Base-by-base conservation (phyloP, 2,113 vertebrate genomes). In the Platycercus adscitus region DNA sequence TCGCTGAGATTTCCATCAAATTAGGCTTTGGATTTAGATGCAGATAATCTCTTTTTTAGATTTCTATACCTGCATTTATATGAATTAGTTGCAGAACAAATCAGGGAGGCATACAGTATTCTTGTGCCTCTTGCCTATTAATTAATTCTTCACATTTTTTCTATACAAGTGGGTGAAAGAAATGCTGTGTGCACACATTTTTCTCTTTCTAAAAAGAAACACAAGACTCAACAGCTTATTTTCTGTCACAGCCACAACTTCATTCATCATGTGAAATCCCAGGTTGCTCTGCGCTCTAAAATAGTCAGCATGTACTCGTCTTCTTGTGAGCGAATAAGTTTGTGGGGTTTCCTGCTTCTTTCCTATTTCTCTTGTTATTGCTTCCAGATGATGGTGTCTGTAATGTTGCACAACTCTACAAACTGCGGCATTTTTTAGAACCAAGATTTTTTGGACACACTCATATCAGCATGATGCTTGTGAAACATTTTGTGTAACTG, bases 41-140 rank as follows among this genome's bases (percentile, higher is more conserved):
- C 12, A 29, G 15, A 35, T 50, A 12, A 76, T 28, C 49, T 28
- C 25, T 13, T 35, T 70, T 39, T 61, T 44, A 25, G 9, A 10
- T 52, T 83, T 66, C 24, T 65, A 18, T 24, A 53, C 16, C 17
- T 69, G 17, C 55, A 10, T 81, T 81, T 18, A 53, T 21, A 43
- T 3, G 11, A 20, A 13, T 2, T 18, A 72, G 9, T 8, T 79
- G 31, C 0, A 0, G 73, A 89, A 75, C 17, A 81, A 63, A 68
- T 39, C 11, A 68, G 31, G 26, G 12, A 56, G 10, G 28, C 4
- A 84, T 24, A 31, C 4, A 4, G 5, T 25, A 33, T 49, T 92
- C 28, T 89, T 28, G 13, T 7, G 41, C 6, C 10, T 53, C 37
- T 69, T 63, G 12, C 35, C 13, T 15, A 37, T 56, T 46, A 71